Conservation (phyloP, 1,140 invertebrate genomes). For the Saccostrea cuccullata region DNA sequence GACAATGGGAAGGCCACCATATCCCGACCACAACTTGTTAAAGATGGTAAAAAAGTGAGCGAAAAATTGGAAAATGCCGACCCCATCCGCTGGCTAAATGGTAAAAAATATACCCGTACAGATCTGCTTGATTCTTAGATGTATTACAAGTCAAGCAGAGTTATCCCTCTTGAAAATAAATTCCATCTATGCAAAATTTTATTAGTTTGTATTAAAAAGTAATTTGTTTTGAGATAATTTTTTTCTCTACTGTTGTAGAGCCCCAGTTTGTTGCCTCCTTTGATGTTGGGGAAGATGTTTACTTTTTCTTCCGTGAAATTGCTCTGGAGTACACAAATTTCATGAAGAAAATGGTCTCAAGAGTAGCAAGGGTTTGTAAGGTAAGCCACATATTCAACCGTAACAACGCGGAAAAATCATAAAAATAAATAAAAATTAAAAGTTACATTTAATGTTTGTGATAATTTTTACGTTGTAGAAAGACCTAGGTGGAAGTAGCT, state of each 20-base stretch:
- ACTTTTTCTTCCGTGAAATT: conserved; percentile 93
- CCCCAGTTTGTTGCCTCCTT: conserved; percentile 95
- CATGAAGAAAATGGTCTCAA: conserved; percentile 83
- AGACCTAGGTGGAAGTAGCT: conserved; percentile 86
- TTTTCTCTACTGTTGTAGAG: conserved; percentile 76
- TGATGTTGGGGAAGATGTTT: conserved; percentile 91
- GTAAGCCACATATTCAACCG: conserved; percentile 56
- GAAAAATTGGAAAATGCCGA: conserved; percentile 55
- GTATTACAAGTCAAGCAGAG: neutral
- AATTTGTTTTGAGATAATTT: neutral
- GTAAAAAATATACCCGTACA: conserved; percentile 47
- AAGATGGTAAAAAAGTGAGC: conserved; percentile 44
- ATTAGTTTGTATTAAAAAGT: neutral
- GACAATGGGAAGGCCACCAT: conserved; percentile 65
- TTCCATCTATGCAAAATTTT: neutral
- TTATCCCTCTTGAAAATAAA: neutral
- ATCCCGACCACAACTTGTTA: conserved; percentile 52
- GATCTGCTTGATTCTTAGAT: neutral
- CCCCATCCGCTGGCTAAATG: conserved; percentile 63
- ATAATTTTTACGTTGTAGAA: conserved; percentile 81
- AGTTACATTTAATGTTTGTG: neutral
- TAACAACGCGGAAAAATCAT: neutral
- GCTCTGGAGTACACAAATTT: conserved; percentile 94
- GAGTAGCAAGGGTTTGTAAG: conserved; percentile 76
- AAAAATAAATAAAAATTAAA: neutral